These are phyloP conservation scores for Tetraodon nigroviridis DNA, from an alignment of 2,113 vertebrate genomes.

Conservation along the genomic window DNA sequence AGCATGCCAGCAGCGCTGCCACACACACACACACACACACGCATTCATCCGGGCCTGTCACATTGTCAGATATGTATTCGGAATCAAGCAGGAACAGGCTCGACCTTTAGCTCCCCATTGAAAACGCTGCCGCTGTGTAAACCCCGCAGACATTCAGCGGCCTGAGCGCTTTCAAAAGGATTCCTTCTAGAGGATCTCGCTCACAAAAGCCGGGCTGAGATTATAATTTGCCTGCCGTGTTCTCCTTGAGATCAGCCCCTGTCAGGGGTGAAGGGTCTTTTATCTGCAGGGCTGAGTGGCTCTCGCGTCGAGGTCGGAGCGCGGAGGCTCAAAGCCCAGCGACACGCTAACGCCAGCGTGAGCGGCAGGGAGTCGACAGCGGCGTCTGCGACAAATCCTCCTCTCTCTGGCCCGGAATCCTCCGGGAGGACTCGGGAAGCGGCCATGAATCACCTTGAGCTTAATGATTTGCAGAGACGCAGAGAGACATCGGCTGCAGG, in stretches of 20 bases:
- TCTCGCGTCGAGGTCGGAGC: constrained; percentile 44
- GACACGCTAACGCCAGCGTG: constrained; percentile 26
- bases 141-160: constrained; percentile 47
- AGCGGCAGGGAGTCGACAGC: constrained; percentile 36
- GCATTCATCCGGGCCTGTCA: constrained; percentile 44
- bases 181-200: constrained; percentile 38
- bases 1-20: constrained; percentile 63
- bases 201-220: constrained; percentile 39
- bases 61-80: constrained; percentile 45
- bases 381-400: constrained; percentile 48
- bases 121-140: constrained; percentile 51
- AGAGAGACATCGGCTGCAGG: constrained; percentile 33
- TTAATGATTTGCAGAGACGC: constrained; percentile 72
- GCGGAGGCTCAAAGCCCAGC: constrained; percentile 34
- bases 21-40: constrained; percentile 48
- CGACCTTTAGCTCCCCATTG: constrained; percentile 38
- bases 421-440: constrained; percentile 30
- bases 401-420: constrained; percentile 49
- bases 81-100: constrained; percentile 64
- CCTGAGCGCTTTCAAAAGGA: constrained; percentile 53
- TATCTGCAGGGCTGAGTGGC: constrained; percentile 52
- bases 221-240: constrained; percentile 44
- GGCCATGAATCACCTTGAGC: constrained; percentile 62
- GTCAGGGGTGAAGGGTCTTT: constrained; percentile 59
- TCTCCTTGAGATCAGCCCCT: constrained; percentile 49